Percentiles rank a stretch among this genome's conserved stretches.
Evolutionary conservation across 2,888 invertebrate species (phyloP).

Genomic region (Agapetus fuscipes): DNA sequence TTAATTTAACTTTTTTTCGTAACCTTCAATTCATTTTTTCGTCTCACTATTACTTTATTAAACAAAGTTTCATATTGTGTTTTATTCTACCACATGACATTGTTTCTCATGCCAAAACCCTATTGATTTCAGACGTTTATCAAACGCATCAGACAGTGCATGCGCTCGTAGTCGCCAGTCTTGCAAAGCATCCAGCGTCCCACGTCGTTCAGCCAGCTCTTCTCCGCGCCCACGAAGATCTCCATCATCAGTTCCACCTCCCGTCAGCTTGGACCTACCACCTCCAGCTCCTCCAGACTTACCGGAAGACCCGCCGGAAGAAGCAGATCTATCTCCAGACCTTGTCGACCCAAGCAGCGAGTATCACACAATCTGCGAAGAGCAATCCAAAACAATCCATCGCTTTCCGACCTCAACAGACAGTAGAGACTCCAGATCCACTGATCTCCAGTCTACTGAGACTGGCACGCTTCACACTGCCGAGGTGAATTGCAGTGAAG

Average conservation of each 20-base stretch:
- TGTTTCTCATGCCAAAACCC: no score
- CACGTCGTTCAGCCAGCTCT: constrained; percentile 15
- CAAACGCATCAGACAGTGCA: constrained; percentile 34
- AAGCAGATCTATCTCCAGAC: constrained; percentile 15
- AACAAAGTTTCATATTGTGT: no score
- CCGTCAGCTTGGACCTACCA: constrained; percentile 14
- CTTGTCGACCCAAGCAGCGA: constrained; percentile 14
- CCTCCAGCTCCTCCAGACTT: background rate
- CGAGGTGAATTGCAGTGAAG: constrained; percentile 18
- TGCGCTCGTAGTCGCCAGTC: background rate
- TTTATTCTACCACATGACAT: no score
- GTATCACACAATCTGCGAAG: constrained; percentile 20
- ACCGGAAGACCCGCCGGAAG: background rate
- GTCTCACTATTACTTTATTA: no score
- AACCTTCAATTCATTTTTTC: no score
- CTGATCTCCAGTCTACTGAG: constrained; percentile 10
- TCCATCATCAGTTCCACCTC: constrained; percentile 5
- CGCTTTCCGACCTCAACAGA: constrained; percentile 9
- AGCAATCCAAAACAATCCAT: constrained; percentile 1
- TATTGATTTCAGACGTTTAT: constrained; percentile 30
- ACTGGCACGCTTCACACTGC: constrained; percentile 20
- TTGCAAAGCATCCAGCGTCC: no score
- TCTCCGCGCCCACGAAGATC: constrained; percentile 15
- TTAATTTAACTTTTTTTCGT: no score
- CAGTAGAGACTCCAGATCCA: constrained; percentile 17